Percentiles rank a stretch among this genome's conserved stretches.
phyloP scores from a whole-genome alignment of 2,797 vertebrate genomes.

The Sebastolobus altivelis region DNA sequence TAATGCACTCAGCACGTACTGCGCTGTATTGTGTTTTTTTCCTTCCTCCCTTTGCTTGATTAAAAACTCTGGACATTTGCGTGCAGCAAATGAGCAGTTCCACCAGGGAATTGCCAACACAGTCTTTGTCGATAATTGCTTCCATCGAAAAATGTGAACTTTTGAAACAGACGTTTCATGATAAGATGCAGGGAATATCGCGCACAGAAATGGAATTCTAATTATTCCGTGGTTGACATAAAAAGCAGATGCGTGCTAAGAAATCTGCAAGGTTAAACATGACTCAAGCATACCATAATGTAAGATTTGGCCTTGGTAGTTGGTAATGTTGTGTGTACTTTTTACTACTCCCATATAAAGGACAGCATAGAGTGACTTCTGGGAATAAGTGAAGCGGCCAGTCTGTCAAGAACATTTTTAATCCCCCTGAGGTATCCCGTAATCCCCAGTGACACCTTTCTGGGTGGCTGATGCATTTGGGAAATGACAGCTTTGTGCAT shows the following conservation, averaged over 20 bases:
- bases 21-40: constrained; percentile 38
- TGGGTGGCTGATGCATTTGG: constrained; percentile 63
- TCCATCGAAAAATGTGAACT: constrained; percentile 31
- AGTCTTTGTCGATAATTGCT: constrained; percentile 55
- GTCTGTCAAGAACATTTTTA: constrained; percentile 76
- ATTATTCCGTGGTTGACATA: background rate
- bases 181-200: constrained; percentile 6
- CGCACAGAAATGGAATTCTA: background rate
- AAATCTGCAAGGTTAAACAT: constrained; percentile 20
- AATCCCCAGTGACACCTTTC: constrained; percentile 80
- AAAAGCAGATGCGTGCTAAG: background rate
- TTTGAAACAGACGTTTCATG: constrained; percentile 19
- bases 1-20: constrained; percentile 65
- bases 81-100: constrained; percentile 57
- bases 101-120: constrained; percentile 45
- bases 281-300: background rate
- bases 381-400: constrained; percentile 66
- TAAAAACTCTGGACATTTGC: constrained; percentile 79
- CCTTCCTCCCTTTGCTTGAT: constrained; percentile 66
- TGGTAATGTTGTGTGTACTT: constrained; percentile 1
- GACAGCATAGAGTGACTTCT: constrained; percentile 46
- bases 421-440: constrained; percentile 72
- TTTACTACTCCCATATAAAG: constrained; percentile 29
- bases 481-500: constrained; percentile 77
- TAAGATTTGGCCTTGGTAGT: background rate